Percentiles rank a stretch among this genome's conserved stretches.
Conservation (phyloP, 1,140 invertebrate genomes). For the Rhyacophila brunnea region DNA sequence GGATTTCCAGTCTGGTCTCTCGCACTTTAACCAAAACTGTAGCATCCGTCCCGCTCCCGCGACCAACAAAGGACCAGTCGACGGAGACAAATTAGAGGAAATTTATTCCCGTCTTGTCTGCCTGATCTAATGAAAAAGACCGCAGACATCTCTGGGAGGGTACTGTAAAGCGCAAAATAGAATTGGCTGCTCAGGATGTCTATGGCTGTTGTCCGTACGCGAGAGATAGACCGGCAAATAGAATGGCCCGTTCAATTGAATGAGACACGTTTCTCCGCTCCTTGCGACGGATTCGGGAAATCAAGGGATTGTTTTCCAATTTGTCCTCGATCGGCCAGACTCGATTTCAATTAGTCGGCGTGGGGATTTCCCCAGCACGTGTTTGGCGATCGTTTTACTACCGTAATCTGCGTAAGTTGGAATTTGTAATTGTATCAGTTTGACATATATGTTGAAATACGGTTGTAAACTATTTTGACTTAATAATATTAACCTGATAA, state of each 20-base stretch:
- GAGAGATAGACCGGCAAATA: too few relatives aligned
- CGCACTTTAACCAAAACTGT: background rate
- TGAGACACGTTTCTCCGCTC: too few relatives aligned
- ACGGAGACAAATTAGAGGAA: conserved; percentile 34
- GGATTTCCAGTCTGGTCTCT: conserved; percentile 3
- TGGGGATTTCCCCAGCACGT: conserved; percentile 2
- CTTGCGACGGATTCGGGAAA: background rate
- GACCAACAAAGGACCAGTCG: conserved; percentile 3
- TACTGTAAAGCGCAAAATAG: too few relatives aligned
- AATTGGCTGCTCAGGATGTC: too few relatives aligned
- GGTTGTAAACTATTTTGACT: too few relatives aligned
- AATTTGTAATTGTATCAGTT: too few relatives aligned
- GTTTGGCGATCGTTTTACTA: background rate
- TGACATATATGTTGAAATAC: too few relatives aligned
- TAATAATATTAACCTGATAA: too few relatives aligned
- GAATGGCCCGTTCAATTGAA: too few relatives aligned
- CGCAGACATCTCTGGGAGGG: conserved; percentile 17
- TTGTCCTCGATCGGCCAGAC: conserved; percentile 15
- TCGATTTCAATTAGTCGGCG: conserved; percentile 29
- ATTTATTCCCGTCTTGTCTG: conserved; percentile 35
- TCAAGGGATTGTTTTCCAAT: conserved; percentile 34
- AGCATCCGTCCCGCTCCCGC: background rate
- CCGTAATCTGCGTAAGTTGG: too few relatives aligned
- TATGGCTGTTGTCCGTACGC: background rate
- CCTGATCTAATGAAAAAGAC: conserved; percentile 31